Base-by-base conservation (phyloP, 2,113 vertebrate genomes). In the Mus pahari region DNA sequence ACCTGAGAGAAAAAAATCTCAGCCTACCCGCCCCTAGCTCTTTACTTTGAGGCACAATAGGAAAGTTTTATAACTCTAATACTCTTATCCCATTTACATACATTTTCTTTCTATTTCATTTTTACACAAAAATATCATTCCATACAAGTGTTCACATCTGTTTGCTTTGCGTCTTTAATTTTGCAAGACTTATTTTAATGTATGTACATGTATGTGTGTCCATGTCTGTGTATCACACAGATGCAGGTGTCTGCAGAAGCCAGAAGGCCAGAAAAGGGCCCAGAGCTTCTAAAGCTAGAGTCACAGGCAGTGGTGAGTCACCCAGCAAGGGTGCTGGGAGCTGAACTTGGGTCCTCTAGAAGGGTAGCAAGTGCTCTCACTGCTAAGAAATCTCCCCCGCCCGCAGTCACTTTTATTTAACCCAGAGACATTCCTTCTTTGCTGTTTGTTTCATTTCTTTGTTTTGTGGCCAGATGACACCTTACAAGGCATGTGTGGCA, bases 1-100 rank as follows among this genome's bases (percentile, higher is more conserved):
- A 95, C 83, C 77, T 74, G 36, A 91, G 93, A 74, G 16, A 48
- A 93, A 68, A 79, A n/a, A n/a, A n/a, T 22, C 31, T 45, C 82
- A 91, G 36, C 39, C 55, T 13, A 31, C 64, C 12, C 31, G 31
- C 73, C 70, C 26, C 13, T 36, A 26, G 33, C 60, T 28, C 50
- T 86, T 75, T 58, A 39, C 79, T n/a, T n/a, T 7, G 71, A 58
- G n/a, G 26, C 75, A 89, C 4, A 31, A 66, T 26, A 73, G 10
- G 16, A 58, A 68, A 16, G 1, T 77, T 91, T 50, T 55, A 66
- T 42, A 39, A 68, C 28, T 55, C 31, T 2, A 70, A 5, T 55
- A 74, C 74, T 92, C 10, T 31, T 62, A 93, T 70, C 26, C 24
- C 33, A 70, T 11, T 68, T 58, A 42, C 1, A 42, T 7, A 74